Evolutionary conservation across 2,888 invertebrate genomes (phyloP), one percentile per base, ranked within the genome.

Genomic region (Cancer borealis): DNA sequence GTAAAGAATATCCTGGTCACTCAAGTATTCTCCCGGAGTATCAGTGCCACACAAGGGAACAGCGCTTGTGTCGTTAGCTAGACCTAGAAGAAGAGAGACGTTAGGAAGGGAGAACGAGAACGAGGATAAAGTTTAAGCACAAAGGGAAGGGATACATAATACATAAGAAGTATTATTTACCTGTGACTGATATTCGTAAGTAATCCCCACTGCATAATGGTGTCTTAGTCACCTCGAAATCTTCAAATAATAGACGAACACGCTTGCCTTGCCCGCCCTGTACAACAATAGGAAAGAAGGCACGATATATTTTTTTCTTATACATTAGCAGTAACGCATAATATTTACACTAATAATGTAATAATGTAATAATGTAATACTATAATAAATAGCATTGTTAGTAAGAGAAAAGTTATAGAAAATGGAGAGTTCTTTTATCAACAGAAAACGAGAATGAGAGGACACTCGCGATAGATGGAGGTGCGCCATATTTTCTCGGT

Each of bases 181-280:
- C 95, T 79, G 91, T 91, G 14, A 79, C 60, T 6, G 91, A 91
- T n/a, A 92, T 91, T 21, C 90, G 17, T 5, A 95, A 79, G 88
- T 93, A 95, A 90, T 95, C 95, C 0, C 93, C 93, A 46, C 39
- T 54, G 87, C 95, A 95, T 39, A 49, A 88, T 0, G 89, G 89
- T 17, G 92, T 95, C 46, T 88, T 66, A 3, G 95, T 95, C 89
- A 95, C 79, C 79, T 95, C 95, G 46, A 95, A 95, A 21, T 95
- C 95, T 14, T 92, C 88, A 88, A 95, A 94, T 26, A n/a, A 8
- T 0, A 93, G 91, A 14, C 92, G 84, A 0, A 93, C 94, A 79
- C 93, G 49, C 91, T 93, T 92, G n/a, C 95, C 95, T 26, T 92
- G 88, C n/a, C 92, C 92, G 4, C 88, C 93, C 95, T 95, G 45